Evolutionary conservation across 2,797 vertebrate species (phyloP).

Genomic region (Naso thynnoides): DNA sequence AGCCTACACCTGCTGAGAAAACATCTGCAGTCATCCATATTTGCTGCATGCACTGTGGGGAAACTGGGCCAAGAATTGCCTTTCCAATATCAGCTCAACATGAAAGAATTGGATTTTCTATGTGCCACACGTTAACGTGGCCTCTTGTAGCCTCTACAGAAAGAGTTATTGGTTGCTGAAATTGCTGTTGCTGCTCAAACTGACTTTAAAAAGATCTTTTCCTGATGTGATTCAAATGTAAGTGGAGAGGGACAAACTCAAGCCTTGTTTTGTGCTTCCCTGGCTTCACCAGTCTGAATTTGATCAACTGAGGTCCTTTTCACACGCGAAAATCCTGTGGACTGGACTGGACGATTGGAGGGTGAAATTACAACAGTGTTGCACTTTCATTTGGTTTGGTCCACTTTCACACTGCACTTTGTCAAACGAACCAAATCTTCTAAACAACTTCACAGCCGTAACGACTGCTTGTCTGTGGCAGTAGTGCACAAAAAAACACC

Average conservation of each 20-base stretch:
- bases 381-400: no score
- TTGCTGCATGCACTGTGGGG: not conserved
- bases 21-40: slow-evolving; percentile 21
- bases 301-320: not conserved
- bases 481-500: no score
- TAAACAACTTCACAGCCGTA: no score
- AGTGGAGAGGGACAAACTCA: not conserved
- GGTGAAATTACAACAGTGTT: no score
- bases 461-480: no score
- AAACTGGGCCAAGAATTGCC: slow-evolving; percentile 6
- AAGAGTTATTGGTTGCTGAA: not conserved
- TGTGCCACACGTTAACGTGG: not conserved
- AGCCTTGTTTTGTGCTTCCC: not conserved
- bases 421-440: no score
- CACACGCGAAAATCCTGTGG: no score
- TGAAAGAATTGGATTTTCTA: slow-evolving; percentile 11
- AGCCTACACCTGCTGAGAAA: slow-evolving; percentile 20
- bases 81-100: slow-evolving; percentile 9
- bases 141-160: not conserved
- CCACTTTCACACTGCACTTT: no score
- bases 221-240: not conserved
- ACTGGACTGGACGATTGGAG: no score
- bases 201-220: not conserved
- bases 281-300: not conserved
- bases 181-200: no score